Conservation (phyloP, 1,140 invertebrate species). For the Eupristina koningsbergeri region DNA sequence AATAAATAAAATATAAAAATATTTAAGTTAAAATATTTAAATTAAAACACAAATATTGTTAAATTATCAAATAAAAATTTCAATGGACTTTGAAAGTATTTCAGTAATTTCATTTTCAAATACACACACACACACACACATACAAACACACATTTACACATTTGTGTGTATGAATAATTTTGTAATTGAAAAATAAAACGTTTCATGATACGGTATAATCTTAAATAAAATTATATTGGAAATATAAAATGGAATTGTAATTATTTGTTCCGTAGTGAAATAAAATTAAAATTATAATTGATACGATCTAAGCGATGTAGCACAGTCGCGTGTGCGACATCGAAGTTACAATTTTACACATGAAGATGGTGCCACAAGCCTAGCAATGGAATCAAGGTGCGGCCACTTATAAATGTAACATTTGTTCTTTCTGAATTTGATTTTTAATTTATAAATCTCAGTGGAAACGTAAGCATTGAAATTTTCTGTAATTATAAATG, state of each 20-base stretch:
- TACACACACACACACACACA: too few relatives aligned
- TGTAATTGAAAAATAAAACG: background rate
- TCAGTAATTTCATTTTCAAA: too few relatives aligned
- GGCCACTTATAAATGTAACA: background rate
- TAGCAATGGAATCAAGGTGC: background rate
- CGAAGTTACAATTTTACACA: background rate
- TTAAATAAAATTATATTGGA: background rate
- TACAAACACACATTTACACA: too few relatives aligned
- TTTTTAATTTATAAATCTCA: too few relatives aligned
- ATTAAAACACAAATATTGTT: too few relatives aligned
- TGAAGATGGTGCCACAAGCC: slow-evolving; percentile 35
- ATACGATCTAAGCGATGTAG: background rate
- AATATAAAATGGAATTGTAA: background rate
- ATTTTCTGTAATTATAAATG: too few relatives aligned
- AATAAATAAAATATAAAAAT: too few relatives aligned
- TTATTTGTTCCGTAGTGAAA: background rate
- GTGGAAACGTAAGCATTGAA: too few relatives aligned
- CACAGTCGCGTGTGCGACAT: too few relatives aligned
- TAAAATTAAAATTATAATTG: background rate
- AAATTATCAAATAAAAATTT: too few relatives aligned
- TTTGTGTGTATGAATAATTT: background rate
- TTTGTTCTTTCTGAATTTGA: background rate
- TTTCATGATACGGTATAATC: background rate
- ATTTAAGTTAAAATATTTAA: too few relatives aligned
- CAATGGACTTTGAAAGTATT: too few relatives aligned